A percentile compares a stretch with the other conserved stretches of the same genome.
Conservation (phyloP, 2,888 invertebrate genomes). For the Macroteleia sp. region DNA sequence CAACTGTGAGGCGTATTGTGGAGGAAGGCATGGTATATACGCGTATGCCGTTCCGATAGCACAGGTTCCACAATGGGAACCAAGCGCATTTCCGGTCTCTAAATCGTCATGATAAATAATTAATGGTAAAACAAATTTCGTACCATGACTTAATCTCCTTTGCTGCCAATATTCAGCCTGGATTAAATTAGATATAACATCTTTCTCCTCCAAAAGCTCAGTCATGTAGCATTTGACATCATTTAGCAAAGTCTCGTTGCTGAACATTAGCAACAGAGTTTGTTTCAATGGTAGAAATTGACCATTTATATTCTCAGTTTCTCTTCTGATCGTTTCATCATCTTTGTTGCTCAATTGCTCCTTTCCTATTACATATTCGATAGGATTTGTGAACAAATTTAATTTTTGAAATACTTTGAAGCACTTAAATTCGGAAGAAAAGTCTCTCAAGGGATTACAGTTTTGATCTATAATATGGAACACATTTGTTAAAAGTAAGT, state of each 20-base stretch:
- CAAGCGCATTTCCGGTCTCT: too few species aligned
- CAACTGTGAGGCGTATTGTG: too few species aligned
- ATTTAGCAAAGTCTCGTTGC: conserved; percentile 10
- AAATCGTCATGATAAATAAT: too few species aligned
- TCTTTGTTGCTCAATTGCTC: background rate
- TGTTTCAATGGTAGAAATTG: conserved; percentile 29
- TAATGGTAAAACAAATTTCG: too few species aligned
- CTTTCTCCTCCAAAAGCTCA: conserved; percentile 17
- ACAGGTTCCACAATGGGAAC: too few species aligned
- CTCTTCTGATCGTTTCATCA: background rate
- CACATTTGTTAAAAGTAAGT: conserved; percentile 17
- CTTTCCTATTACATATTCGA: conserved; percentile 27
- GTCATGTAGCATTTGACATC: conserved; percentile 1
- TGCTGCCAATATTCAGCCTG: too few species aligned
- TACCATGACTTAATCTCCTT: too few species aligned
- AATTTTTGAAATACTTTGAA: conserved; percentile 10
- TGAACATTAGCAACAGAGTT: conserved; percentile 21
- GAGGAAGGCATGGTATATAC: too few species aligned
- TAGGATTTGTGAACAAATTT: conserved; percentile 12
- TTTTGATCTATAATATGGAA: conserved; percentile 11
- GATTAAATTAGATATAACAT: conserved; percentile 21
- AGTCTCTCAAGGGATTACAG: conserved; percentile 11
- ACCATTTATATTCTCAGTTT: conserved; percentile 3
- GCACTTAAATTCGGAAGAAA: conserved; percentile 27
- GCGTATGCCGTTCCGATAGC: too few species aligned